Evolutionary conservation across 1,140 invertebrate genomes (phyloP), one percentile per base, ranked within the genome.

Genomic region (Drosophila cardini): DNA sequence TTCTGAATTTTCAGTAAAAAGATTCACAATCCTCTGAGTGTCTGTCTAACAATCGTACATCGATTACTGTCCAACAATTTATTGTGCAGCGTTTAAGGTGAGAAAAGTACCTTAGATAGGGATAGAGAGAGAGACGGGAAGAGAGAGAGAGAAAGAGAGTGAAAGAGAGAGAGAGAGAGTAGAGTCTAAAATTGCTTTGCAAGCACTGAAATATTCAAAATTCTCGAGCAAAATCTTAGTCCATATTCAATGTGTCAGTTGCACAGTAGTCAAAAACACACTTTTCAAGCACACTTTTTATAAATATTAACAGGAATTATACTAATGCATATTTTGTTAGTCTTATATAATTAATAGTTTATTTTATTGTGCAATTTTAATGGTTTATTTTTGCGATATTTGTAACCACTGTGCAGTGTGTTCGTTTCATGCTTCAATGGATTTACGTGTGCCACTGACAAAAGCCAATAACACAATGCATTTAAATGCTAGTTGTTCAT

Each of bases 21-120:
- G 56, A 50, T 26, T 26, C 34, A 42, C 36, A 52, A 55, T 15
- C 18, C 42, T 45, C 4, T 16, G 13, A 9, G 15, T 50, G 4
- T 21, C 4, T 50, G 3, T 2, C 4, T 18, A 38, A 6, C 43
- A 42, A 38, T 13, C 67, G 68, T 55, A 77, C 86, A 82, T 87
- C 78, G 83, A 82, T 82, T 73, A 83, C 83, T 56, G 56, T 26
- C 21, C 81, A 78, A 76, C 58, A 74, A 84, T 73, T 71, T 77
- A 76, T 77, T 79, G 64, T 65, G 50, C 57, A 67, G 68, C 65
- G 69, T 62, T 82, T 69, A 58, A 55, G 72, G 46, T 67, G 16
- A 56, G 36, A 11, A 56, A 18, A 10, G 5, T 4, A n/a, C 2
- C 3, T 11, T 10, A 38, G 36, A 10, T 2, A 11, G 36, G 36